These are phyloP conservation scores for Myotis lucifugus DNA, from an alignment of 2,113 vertebrate genomes.

Conservation along the genomic window DNA sequence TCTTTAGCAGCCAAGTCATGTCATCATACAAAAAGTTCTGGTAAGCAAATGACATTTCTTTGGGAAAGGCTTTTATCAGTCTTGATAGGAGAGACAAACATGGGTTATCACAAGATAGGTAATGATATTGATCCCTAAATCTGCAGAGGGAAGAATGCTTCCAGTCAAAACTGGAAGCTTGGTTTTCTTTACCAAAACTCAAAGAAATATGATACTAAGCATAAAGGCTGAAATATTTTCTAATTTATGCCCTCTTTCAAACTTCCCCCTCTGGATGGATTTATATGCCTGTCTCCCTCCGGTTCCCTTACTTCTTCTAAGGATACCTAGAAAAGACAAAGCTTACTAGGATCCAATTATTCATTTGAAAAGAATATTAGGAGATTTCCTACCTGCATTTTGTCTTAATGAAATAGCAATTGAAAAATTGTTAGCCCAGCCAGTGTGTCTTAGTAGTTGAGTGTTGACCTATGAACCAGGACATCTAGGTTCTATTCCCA, in stretches of 20 bases:
- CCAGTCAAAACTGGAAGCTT: neutral
- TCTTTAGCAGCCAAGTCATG: neutral
- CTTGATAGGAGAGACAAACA: neutral
- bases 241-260: neutral
- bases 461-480: too few relatives aligned
- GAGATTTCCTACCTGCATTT: neutral
- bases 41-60: neutral
- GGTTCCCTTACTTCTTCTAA: neutral
- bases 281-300: neutral
- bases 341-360: neutral
- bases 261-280: neutral
- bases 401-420: constrained; percentile 40
- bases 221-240: neutral
- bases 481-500: too few relatives aligned
- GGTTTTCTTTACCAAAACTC: neutral
- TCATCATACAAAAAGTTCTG: neutral
- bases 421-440: neutral
- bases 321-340: neutral
- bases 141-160: neutral
- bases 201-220: neutral
- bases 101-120: neutral
- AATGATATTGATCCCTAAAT: neutral
- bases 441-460: too few relatives aligned
- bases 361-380: constrained; percentile 43
- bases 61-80: neutral